Evolutionary conservation across 2,113 vertebrate species (phyloP).

Genomic region (Bucco capensis): DNA sequence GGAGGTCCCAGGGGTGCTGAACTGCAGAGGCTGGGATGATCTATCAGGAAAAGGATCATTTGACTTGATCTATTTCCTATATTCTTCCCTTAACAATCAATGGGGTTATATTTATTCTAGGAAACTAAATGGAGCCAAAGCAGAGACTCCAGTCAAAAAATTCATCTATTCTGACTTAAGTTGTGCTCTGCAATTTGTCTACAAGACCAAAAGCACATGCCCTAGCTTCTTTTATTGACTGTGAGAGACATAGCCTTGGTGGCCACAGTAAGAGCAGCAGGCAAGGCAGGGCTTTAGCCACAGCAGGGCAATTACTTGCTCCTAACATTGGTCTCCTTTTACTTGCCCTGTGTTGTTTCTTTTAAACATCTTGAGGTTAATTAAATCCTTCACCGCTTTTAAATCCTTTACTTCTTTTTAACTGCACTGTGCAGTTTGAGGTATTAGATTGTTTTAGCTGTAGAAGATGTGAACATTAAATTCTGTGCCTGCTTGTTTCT

Average conservation of each 20-base stretch:
- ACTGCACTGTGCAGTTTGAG: neutral
- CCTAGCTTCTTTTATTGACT: neutral
- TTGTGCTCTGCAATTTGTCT: neutral
- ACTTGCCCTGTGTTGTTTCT: neutral
- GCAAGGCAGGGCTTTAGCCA: neutral
- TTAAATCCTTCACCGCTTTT: neutral
- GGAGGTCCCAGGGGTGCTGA: neutral
- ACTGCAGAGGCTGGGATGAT: neutral
- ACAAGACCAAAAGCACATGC: neutral
- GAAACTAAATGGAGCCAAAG: neutral
- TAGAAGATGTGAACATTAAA: neutral
- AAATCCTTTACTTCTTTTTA: neutral
- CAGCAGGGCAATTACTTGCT: neutral
- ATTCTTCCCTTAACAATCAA: neutral
- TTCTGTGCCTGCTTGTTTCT: neutral
- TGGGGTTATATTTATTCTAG: neutral
- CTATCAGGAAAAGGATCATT: neutral
- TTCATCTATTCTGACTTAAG: neutral
- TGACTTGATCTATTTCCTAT: neutral
- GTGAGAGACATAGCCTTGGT: neutral
- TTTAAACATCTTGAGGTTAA: neutral
- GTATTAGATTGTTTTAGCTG: neutral
- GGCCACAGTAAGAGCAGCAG: neutral
- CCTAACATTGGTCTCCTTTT: neutral
- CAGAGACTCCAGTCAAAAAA: neutral